Evolutionary conservation across 2,888 invertebrate species (phyloP).

Genomic region (Leptura quadrifasciata): DNA sequence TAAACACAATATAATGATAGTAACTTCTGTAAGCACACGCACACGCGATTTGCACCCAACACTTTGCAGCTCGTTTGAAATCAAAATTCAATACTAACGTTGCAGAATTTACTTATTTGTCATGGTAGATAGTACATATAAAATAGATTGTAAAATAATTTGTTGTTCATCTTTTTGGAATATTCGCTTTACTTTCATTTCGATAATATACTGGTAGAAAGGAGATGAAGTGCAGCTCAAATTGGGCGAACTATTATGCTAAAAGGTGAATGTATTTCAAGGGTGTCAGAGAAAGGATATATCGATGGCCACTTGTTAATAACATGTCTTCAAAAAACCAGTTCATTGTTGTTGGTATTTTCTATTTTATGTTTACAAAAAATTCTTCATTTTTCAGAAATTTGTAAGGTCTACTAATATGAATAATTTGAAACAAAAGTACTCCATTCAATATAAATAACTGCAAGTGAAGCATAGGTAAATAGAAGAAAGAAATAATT

Average conservation of each 20-base stretch:
- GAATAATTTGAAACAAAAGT: background rate
- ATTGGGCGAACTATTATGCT: conserved; percentile 31
- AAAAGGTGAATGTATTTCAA: conserved; percentile 36
- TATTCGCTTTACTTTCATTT: conserved; percentile 40
- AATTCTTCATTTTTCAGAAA: background rate
- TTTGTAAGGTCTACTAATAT: background rate
- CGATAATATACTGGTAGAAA: conserved; percentile 28
- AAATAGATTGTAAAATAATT: conserved; percentile 38
- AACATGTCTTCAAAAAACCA: background rate
- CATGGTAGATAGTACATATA: conserved; percentile 8
- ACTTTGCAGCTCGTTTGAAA: background rate
- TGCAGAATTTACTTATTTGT: conserved; percentile 24
- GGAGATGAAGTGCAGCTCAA: conserved; percentile 21
- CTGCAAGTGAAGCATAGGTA: background rate
- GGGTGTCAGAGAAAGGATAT: conserved; percentile 33
- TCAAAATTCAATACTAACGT: conserved; percentile 31
- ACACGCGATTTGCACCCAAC: background rate
- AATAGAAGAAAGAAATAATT: no score
- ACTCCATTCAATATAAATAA: background rate
- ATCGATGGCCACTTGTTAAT: background rate
- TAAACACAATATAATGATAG: background rate
- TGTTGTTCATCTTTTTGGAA: conserved; percentile 20
- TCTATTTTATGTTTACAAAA: background rate
- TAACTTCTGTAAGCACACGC: background rate
- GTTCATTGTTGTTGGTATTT: background rate